Conservation (phyloP, 2,113 vertebrate genomes). For the Podarcis raffonei region DNA sequence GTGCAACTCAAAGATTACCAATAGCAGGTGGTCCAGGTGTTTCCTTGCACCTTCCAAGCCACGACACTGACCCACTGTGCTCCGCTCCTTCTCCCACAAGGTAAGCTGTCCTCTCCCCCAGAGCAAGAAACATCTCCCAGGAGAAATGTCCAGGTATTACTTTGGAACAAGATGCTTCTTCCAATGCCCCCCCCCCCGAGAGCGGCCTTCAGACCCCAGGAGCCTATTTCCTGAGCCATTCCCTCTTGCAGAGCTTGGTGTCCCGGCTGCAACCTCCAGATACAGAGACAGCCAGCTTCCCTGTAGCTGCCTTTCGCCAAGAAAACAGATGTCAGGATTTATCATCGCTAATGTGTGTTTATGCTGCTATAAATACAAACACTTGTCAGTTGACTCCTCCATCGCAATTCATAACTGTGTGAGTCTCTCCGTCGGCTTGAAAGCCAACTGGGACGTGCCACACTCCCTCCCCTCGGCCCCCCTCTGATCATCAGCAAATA, state of each 20-base stretch:
- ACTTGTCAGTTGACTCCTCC: constrained; percentile 20
- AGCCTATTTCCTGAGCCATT: background rate
- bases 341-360: constrained; percentile 13
- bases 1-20: background rate
- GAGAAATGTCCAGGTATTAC: no score
- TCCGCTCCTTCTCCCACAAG: no score
- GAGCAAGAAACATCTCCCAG: no score
- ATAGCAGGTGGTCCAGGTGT: background rate
- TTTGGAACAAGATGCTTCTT: no score
- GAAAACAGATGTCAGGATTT: constrained; percentile 7
- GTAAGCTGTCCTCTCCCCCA: background rate
- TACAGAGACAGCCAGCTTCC: background rate
- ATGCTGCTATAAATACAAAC: constrained; percentile 27
- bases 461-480: background rate
- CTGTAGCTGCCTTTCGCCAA: constrained; percentile 1
- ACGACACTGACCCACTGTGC: no score
- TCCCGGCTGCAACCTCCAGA: background rate
- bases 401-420: background rate
- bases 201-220: background rate
- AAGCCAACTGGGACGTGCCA: no score
- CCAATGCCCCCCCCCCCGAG: no score
- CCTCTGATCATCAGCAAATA: background rate
- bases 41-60: background rate
- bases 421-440: no score
- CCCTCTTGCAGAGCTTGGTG: background rate